Evolutionary conservation across 2,797 vertebrate species (phyloP), one percentile per base, ranked within the genome.

Genomic region (Sebastes steindachneri): DNA sequence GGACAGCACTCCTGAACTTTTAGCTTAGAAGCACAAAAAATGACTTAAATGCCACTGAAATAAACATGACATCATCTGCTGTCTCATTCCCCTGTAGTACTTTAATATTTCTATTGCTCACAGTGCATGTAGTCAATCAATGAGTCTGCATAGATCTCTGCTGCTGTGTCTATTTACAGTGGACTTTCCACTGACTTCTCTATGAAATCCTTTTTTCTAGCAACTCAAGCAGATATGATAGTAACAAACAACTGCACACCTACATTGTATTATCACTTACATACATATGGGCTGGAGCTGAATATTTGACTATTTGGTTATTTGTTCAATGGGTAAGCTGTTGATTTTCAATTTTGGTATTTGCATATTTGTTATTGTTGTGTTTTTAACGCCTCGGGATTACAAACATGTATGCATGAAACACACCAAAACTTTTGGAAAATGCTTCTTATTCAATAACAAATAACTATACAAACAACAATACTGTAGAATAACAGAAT

Each of bases 41-140:
- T 17, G 8, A 59, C 62, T 33, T 29, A 48, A 45, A 79, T 35
- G 15, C 15, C 8, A 31, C 9, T 23, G 8, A 60, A 59, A 41
- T 59, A 64, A 73, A 82, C 33, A 68, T 3, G 9, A 29, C 19
- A 59, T 33, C 54, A 68, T 21, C 45, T 23, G 19, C 2, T 19
- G 29, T 48, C 17, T 80, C 28, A 25, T 37, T 74, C 14, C 21
- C 15, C 28, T 33, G 51, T 26, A 55, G 57, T 25, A 25, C 26
- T 17, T 65, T 62, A 6, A 77, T 67, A 77, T 63, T 48, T 62
- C 2, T 70, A 75, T 53, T 21, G 55, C 75, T 77, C 85, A 64
- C 57, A 48, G 64, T 60, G 54, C 45, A 33, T 29, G 48, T 23
- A 73, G 26, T 75, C 63, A 76, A 69, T 80, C 75, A 79, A 7